Conservation (phyloP, 2,113 vertebrate species). For the Telmatochromis sp. region DNA sequence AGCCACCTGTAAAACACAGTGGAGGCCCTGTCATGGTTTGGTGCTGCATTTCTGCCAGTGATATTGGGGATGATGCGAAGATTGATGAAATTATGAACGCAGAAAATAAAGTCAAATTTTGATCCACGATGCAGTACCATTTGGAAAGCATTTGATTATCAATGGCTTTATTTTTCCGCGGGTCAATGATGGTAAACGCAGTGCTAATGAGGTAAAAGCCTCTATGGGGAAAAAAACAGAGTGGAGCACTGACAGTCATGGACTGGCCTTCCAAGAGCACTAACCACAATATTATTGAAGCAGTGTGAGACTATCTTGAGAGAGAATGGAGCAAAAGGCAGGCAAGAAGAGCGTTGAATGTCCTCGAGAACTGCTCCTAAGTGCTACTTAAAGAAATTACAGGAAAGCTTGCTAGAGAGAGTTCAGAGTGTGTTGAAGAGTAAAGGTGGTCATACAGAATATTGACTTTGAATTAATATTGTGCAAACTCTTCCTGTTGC, state of each 20-base stretch:
- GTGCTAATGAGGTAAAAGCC: not conserved
- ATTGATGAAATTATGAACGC: not conserved
- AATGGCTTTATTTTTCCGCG: not conserved
- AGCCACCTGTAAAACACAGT: not conserved
- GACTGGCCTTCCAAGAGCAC: not conserved
- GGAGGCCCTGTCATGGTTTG: not conserved
- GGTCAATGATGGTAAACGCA: not conserved
- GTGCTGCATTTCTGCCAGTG: not conserved
- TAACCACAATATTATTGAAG: not conserved
- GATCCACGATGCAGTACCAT: not conserved
- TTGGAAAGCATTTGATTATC: not conserved
- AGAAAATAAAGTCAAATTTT: not conserved
- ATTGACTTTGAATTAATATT: not conserved
- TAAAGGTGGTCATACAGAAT: not conserved
- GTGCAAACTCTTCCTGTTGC: not conserved
- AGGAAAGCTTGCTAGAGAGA: not conserved
- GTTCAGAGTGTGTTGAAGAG: not conserved
- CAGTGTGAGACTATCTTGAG: not conserved
- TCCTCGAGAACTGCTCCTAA: not conserved
- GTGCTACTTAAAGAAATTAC: not conserved
- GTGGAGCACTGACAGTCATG: not conserved
- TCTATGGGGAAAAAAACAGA: not conserved
- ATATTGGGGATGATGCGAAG: accelerated
- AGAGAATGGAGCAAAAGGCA: not conserved
- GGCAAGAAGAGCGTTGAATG: not conserved